A percentile compares a stretch with the other conserved stretches of the same genome.
These are phyloP conservation scores for Pelodytes ibericus DNA, from an alignment of 2,797 vertebrate species.

Conservation along the genomic window DNA sequence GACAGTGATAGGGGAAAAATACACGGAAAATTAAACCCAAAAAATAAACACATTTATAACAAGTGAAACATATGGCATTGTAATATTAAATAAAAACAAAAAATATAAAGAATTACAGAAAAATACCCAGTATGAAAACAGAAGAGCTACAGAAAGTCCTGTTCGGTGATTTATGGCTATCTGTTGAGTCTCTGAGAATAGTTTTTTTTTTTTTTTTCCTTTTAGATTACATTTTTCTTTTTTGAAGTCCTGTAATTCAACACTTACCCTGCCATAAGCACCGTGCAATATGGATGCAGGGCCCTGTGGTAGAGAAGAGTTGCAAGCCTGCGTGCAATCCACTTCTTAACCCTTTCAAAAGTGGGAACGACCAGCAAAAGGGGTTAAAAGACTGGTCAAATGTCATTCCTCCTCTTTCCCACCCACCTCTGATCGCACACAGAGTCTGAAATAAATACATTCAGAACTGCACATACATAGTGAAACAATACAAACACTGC, in stretches of 20 bases:
- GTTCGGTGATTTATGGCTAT: constrained; percentile 83
- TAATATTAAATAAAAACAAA: constrained; percentile 78
- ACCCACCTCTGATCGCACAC: constrained; percentile 66
- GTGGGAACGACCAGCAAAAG: neutral
- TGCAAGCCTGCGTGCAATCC: constrained; percentile 16
- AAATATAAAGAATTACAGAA: constrained; percentile 63
- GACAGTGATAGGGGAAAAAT: constrained; percentile 46
- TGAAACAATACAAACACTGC: constrained; percentile 94
- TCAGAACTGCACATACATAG: constrained; percentile 95
- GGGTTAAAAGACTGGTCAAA: constrained; percentile 7
- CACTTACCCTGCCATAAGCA: constrained; percentile 19
- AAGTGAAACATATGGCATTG: constrained; percentile 65
- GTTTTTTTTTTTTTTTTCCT: constrained; percentile 59
- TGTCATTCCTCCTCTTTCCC: neutral
- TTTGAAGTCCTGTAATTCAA: constrained; percentile 71
- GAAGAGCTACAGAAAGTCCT: constrained; percentile 76
- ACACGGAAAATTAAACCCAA: constrained; percentile 60
- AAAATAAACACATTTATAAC: constrained; percentile 47
- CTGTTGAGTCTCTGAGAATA: constrained; percentile 79
- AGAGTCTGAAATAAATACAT: constrained; percentile 97
- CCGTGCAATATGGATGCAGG: constrained; percentile 8
- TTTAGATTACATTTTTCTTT: constrained; percentile 28
- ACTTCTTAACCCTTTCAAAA: constrained; percentile 22
- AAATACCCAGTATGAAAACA: constrained; percentile 61
- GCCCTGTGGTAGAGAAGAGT: constrained; percentile 21